Evolutionary conservation across 2,113 vertebrate species (phyloP), one percentile per base, ranked within the genome.

Genomic region (Australoheros scitulus): DNA sequence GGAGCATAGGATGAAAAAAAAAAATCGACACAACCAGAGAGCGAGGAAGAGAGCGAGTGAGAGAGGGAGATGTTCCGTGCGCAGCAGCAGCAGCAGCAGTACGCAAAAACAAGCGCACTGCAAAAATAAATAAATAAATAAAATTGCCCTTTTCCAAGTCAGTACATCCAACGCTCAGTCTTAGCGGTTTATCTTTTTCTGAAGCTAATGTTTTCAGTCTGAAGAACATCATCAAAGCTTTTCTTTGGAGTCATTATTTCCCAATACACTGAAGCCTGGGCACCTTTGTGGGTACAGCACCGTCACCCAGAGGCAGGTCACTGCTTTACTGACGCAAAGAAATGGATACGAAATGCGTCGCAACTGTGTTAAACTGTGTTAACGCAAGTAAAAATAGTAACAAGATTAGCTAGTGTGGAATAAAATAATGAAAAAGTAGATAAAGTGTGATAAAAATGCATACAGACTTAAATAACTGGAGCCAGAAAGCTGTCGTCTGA

Each of bases 1-100:
- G 88, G 87, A 88, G 90, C 90, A 80, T 77, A 79, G 88, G 87
- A 88, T 84, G 88, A 87, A 86, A 88, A 88, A 77, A 87, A 75
- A 90, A 89, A 90, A 89, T 83, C 89, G 77, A 91, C 85, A 88
- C 85, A 86, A 85, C 68, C 86, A 81, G 58, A 79, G 84, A 82
- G 88, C 43, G 82, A 64, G 61, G 38, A 18, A 61, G 83, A 63
- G 61, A 47, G 63, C 76, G 63, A 77, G 56, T 52, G 70, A 61
- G 88, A 32, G 77, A 18, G 75, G 8, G 74, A 76, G 87, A 86
- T 80, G 84, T 77, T 91, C 76, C 15, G 81, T 84, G 89, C 61
- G 83, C 79, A 75, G 86, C 80, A 77, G 85, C 83, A 61, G 47
- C 47, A 50, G 15, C 64, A 68, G 63, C 63, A 65, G 61, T 81